A percentile compares a stretch with the other conserved stretches of the same genome.
These are phyloP conservation scores for Apocrypta bakeri DNA, from an alignment of 1,140 invertebrate genomes.

Conservation along the genomic window DNA sequence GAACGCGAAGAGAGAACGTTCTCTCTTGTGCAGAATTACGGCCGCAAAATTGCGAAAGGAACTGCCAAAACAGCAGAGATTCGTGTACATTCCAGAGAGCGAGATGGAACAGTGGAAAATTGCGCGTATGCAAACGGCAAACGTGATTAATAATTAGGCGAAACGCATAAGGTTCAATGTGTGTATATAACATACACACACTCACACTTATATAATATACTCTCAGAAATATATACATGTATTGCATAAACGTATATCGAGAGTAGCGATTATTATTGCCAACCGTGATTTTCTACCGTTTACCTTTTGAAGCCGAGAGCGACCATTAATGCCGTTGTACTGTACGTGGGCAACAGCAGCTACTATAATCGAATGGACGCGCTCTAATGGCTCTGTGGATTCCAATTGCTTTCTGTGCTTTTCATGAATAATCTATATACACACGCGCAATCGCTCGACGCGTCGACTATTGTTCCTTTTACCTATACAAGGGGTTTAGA, in stretches of 20 bases:
- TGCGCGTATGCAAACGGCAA: conserved; percentile 8
- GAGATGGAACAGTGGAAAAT: not conserved
- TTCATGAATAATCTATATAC: conserved; percentile 38
- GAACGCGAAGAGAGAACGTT: not conserved
- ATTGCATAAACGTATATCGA: not conserved
- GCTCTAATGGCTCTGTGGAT: conserved; percentile 39
- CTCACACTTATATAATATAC: not conserved
- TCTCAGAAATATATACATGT: no score
- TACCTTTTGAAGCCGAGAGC: conserved; percentile 25
- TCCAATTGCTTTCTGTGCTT: conserved; percentile 10
- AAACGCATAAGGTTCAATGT: not conserved
- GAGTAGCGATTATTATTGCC: not conserved
- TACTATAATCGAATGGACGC: conserved; percentile 44
- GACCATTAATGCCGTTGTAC: conserved; percentile 15
- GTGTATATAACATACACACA: no score
- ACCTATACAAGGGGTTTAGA: not conserved
- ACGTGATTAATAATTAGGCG: conserved; percentile 39
- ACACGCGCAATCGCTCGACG: no score
- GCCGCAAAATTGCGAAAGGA: not conserved
- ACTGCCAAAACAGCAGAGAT: not conserved
- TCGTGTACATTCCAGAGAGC: not conserved
- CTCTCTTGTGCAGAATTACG: not conserved
- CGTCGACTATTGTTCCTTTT: conserved; percentile 9
- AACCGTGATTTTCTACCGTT: conserved; percentile 17
- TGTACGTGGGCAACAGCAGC: not conserved